Base-by-base conservation (phyloP, 2,797 vertebrate species). In the Girardinus metallicus region DNA sequence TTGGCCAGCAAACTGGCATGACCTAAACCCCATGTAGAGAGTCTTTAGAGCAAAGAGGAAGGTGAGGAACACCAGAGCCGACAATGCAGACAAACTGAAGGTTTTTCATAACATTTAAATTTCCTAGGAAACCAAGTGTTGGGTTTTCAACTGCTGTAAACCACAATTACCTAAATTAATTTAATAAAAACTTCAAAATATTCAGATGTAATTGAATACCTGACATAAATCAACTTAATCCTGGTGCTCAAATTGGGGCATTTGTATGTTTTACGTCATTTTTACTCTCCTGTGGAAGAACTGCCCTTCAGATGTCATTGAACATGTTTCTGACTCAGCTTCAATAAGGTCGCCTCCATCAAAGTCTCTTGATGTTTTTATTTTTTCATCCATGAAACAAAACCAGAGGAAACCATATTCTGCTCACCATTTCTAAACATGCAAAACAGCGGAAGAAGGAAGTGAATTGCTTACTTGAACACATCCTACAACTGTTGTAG, bases 271-370 rank as follows among this genome's bases (percentile, higher is more conserved):
- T 60, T 26, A 23, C 34, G 5, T 49, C 5, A 41, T 11, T 51
- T 16, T 74, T 47, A 8, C n/a, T 80, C 60, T 68, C 47, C 78
- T 70, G 47, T 60, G 47, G 51, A 75, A 18, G 39, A 70, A 41
- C 62, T 21, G 47, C 49, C 70, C 44, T 66, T 73, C 15, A 73
- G 46, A 73, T 36, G 43, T 62, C 60, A 43, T 34, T n/a, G 74
- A 43, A 5, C 39, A 4, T 43, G 60, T 53, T 64, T 57, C 44
- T 62, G 55, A 36, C 55, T 6, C 31, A 29, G 53, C 51, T 73
- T 39, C 15, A 74, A 64, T 44, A 26, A 49, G 8, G n/a, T 57
- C 16, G 23, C 77, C 70, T 47, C 62, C 39, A 41, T 71, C 5
- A 5, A 68, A 41, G 7, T 47, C 36, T 53, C 68, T 47, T 34